Percentiles rank a stretch among this genome's conserved stretches.
Conservation (phyloP, 2,888 invertebrate genomes). For the Cataglyphis albicans region DNA sequence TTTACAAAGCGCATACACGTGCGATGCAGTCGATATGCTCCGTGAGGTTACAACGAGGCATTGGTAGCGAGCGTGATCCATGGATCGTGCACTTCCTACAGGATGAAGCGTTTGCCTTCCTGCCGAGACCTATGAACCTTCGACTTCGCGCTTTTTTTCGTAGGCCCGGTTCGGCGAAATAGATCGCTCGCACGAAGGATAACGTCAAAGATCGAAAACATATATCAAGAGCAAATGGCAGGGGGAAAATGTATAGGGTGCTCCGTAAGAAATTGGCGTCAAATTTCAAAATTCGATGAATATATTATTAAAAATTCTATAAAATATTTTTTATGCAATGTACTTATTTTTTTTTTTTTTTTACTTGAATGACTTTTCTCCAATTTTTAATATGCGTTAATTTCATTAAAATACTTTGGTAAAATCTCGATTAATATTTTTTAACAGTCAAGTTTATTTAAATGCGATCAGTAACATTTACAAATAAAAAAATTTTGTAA, state of each 20-base stretch:
- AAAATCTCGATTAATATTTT: neutral
- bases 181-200: conserved; percentile 22
- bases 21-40: conserved; percentile 60
- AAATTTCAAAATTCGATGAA: neutral
- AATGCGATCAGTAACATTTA: neutral
- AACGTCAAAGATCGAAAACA: conserved; percentile 14
- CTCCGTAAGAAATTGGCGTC: neutral
- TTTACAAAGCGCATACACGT: conserved; percentile 72
- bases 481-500: too few relatives aligned
- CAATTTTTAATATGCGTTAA: neutral
- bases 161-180: neutral
- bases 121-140: conserved; percentile 30
- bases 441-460: neutral
- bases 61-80: conserved; percentile 72
- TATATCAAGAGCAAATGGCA: neutral
- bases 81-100: conserved; percentile 55
- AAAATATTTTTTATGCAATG: neutral
- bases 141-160: neutral
- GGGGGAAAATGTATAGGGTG: neutral
- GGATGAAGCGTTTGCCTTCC: conserved; percentile 39
- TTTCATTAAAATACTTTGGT: neutral
- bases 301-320: neutral
- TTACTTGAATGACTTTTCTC: neutral
- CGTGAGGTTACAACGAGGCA: conserved; percentile 60
- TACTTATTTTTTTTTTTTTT: neutral